Conservation (phyloP, 2,888 invertebrate species). For the Lasiommata megera region DNA sequence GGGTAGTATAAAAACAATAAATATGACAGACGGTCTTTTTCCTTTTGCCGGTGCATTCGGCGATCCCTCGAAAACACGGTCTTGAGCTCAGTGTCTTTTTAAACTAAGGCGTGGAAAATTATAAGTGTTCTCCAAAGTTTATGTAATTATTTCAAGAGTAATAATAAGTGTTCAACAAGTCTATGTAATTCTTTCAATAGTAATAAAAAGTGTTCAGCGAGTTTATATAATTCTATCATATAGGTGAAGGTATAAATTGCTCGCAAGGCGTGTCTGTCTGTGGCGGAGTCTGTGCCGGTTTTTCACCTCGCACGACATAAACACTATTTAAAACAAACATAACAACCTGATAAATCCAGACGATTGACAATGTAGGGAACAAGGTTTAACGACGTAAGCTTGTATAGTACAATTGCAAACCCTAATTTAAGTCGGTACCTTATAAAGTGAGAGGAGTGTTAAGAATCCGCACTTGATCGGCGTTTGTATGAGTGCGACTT, state of each 20-base stretch:
- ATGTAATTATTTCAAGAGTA: no score
- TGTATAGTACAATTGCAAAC: slow-evolving; percentile 69
- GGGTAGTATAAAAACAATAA: no score
- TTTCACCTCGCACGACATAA: slow-evolving; percentile 32
- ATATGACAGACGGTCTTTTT: no score
- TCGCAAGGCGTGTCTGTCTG: slow-evolving; percentile 9
- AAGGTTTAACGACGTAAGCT: slow-evolving; percentile 51
- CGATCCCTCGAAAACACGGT: no score
- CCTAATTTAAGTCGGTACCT: slow-evolving; percentile 77
- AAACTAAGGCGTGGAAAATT: no score
- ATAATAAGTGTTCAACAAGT: no score
- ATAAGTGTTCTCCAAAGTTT: no score
- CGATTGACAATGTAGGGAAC: slow-evolving; percentile 59
- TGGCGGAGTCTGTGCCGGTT: background rate
- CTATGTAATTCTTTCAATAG: no score
- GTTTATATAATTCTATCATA: no score
- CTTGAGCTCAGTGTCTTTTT: no score
- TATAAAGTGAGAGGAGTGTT: slow-evolving; percentile 69
- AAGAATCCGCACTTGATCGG: slow-evolving; percentile 76
- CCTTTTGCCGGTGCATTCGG: no score
- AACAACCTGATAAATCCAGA: slow-evolving; percentile 57
- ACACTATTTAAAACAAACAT: slow-evolving; percentile 46
- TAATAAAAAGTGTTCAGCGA: no score
- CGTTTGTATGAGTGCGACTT: slow-evolving; percentile 74
- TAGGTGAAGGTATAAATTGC: background rate